Percentiles rank a stretch among this genome's conserved stretches.
Conservation (phyloP, 2,113 vertebrate genomes). For the Lanius collurio region DNA sequence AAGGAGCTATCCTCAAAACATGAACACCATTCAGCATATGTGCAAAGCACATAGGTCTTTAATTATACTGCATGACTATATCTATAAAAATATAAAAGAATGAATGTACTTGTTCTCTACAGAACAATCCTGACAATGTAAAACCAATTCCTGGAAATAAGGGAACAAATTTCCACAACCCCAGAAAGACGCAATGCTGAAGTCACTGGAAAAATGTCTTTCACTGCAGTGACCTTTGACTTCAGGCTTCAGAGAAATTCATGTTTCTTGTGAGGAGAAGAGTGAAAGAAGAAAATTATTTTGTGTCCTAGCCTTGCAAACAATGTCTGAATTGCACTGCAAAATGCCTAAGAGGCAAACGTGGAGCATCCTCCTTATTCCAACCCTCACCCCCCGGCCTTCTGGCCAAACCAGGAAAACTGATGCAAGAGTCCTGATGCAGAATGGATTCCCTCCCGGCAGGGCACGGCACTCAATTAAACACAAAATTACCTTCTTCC, state of each 20-base stretch:
- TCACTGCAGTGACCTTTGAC: not conserved
- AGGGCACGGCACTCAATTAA: not conserved
- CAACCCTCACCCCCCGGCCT: not conserved
- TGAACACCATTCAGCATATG: not conserved
- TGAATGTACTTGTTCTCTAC: not conserved
- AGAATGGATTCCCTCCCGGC: not conserved
- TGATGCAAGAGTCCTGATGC: not conserved
- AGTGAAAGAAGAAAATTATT: not conserved
- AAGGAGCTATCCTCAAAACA: not conserved
- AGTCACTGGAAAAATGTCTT: not conserved
- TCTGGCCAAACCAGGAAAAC: not conserved
- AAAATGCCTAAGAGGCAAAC: not conserved
- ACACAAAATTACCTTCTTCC: conserved; percentile 38
- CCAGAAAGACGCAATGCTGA: not conserved
- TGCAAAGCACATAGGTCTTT: not conserved
- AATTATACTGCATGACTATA: not conserved
- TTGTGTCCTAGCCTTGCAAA: not conserved
- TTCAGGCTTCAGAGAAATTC: not conserved
- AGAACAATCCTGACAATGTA: not conserved
- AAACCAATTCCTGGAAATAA: not conserved
- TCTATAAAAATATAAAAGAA: not conserved
- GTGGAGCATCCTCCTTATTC: not conserved
- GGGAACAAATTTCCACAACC: not conserved
- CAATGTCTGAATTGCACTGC: not conserved
- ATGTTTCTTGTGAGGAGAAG: not conserved